Evolutionary conservation across 1,140 invertebrate species (phyloP).

Genomic region (Drosophila littoralis): DNA sequence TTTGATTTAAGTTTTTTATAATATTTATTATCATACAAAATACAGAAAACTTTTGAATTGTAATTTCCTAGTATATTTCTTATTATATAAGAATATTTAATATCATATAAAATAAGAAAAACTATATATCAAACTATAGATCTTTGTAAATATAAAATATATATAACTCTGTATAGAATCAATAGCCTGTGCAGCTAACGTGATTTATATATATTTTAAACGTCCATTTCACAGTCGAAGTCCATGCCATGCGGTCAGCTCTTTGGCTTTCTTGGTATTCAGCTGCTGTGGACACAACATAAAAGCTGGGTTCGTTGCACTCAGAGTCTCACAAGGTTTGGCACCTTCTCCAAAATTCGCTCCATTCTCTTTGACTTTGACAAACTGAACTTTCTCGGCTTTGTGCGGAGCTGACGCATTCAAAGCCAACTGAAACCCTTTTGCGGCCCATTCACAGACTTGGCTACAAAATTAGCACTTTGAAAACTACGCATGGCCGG

Average conservation of each 20-base stretch:
- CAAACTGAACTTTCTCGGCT: slow-evolving; percentile 44
- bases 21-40: too few species aligned
- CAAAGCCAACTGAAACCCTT: slow-evolving; percentile 5
- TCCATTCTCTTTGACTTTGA: slow-evolving; percentile 33
- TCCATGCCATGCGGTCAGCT: slow-evolving; percentile 7
- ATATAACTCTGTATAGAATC: too few species aligned
- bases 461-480: slow-evolving; percentile 45
- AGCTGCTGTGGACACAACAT: slow-evolving; percentile 9
- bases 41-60: too few species aligned
- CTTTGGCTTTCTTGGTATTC: slow-evolving; percentile 12
- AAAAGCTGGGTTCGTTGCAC: slow-evolving; percentile 8
- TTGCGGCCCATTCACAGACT: slow-evolving; percentile 11
- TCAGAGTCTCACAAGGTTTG: slow-evolving; percentile 21
- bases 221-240: too few species aligned
- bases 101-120: too few species aligned
- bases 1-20: too few species aligned
- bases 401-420: not conserved
- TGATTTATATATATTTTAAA: too few species aligned
- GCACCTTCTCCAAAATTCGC: slow-evolving; percentile 24
- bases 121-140: too few species aligned
- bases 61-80: too few species aligned
- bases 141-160: too few species aligned
- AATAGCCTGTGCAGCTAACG: too few species aligned
- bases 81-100: too few species aligned
- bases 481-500: slow-evolving; percentile 34